Base-by-base conservation (phyloP, 2,888 invertebrate genomes). In the Pilophorus perplexus region DNA sequence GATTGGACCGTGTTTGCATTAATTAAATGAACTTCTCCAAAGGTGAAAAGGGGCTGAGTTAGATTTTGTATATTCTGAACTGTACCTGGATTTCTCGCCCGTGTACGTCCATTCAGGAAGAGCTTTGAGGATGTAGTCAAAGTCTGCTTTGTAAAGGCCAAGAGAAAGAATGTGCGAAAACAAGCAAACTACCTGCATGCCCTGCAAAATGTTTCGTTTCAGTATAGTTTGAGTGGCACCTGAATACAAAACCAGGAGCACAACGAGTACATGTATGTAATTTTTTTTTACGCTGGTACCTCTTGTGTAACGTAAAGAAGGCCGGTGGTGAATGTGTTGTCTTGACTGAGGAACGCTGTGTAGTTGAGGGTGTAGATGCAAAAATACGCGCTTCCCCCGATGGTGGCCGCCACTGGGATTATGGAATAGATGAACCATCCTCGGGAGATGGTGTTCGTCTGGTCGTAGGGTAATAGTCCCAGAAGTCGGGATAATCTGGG, bases 271-370 rank as follows among this genome's bases (percentile, higher is more conserved):
- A n/a, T n/a, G n/a, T n/a, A n/a, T n/a, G n/a, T n/a, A n/a, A n/a
- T n/a, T n/a, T n/a, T n/a, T n/a, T n/a, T n/a, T n/a, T n/a, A n/a
- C n/a, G n/a, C n/a, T n/a, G n/a, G n/a, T n/a, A n/a, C n/a, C 22
- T 59, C 33, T 25, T 65, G 64, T 2, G 54, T 65, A 27, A 65
- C 18, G 22, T 65, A 65, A 14, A 65, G 44, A n/a, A 65, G 42
- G 18, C 2, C 48, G 20, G 38, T 33, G 6, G 62, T 62, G 48
- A 62, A 18, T 12, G 46, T 18, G 8, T 44, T 33, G 20, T 65
- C 54, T 16, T 33, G 23, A 1, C 5, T 14, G 28, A 65, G 22
- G 25, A 16, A 65, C 16, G 40, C 42, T 28, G 54, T 65, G 54
- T 48, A 65, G 14, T 65, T 42, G 12, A 65, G 27, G 12, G 52